A percentile compares a stretch with the other conserved stretches of the same genome.
These are phyloP conservation scores for Nowickia ferox DNA, from an alignment of 2,888 invertebrate genomes.

Conservation along the genomic window DNA sequence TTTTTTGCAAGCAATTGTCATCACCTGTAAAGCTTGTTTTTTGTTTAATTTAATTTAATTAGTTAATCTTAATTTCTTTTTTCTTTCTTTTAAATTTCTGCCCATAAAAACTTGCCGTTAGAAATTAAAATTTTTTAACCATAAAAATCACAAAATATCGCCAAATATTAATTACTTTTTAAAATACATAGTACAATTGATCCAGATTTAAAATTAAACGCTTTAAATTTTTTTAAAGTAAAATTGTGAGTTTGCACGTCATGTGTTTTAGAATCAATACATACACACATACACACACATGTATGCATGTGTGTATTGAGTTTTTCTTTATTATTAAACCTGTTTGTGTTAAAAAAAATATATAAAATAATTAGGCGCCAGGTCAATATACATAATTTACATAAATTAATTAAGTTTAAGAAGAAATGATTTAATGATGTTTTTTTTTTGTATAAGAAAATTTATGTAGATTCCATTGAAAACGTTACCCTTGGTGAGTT, in stretches of 20 bases:
- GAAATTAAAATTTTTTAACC: background rate
- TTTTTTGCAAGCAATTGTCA: too few species aligned
- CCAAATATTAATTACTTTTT: background rate
- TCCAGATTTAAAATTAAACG: background rate
- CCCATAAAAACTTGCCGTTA: background rate
- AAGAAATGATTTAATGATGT: conserved; percentile 2
- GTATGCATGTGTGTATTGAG: too few species aligned
- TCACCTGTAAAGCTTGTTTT: too few species aligned
- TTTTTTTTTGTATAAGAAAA: background rate
- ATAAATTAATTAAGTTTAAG: conserved; percentile 7
- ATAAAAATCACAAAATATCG: background rate
- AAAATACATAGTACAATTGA: background rate
- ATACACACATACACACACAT: too few species aligned
- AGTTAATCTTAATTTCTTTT: too few species aligned
- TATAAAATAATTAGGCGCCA: conserved; percentile 35
- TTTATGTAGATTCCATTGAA: conserved; percentile 16
- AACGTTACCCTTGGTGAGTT: background rate
- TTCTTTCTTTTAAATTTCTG: too few species aligned
- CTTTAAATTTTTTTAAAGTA: too few species aligned
- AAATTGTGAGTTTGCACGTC: too few species aligned
- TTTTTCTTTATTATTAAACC: background rate
- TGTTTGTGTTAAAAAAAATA: background rate
- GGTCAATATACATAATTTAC: background rate
- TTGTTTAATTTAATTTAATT: too few species aligned
- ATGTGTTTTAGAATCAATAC: too few species aligned